phyloP scores from a whole-genome alignment of 2,888 invertebrate species.

The Acronicta leporina region DNA sequence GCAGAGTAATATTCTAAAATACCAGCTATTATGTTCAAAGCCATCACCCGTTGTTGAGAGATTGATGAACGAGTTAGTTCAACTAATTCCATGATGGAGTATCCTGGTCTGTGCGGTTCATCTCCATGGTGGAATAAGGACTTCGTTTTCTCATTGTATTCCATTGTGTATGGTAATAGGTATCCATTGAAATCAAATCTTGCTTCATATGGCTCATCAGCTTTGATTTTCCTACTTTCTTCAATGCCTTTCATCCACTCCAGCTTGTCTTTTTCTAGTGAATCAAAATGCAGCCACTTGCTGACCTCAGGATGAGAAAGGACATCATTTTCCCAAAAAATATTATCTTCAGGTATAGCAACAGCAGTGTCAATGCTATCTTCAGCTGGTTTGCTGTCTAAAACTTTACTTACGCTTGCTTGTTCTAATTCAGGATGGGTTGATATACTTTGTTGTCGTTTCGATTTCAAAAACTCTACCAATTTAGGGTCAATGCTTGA shows the following conservation, averaged over 20 bases:
- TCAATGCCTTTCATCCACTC: slow-evolving; percentile 94
- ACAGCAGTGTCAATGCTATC: slow-evolving; percentile 72
- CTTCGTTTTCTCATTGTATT: slow-evolving; percentile 87
- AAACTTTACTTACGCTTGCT: slow-evolving; percentile 11
- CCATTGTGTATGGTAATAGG: slow-evolving; percentile 92
- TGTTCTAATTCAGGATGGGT: slow-evolving; percentile 20
- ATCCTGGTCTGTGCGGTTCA: slow-evolving; percentile 97
- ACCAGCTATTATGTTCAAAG: slow-evolving; percentile 94
- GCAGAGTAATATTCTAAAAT: slow-evolving; percentile 92
- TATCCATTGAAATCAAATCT: slow-evolving; percentile 95
- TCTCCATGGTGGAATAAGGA: slow-evolving; percentile 97
- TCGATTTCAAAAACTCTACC: slow-evolving; percentile 90
- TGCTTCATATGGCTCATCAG: slow-evolving; percentile 92
- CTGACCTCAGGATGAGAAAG: slow-evolving; percentile 90
- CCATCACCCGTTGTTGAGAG: slow-evolving; percentile 95
- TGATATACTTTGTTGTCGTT: slow-evolving; percentile 63
- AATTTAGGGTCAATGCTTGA: slow-evolving; percentile 90
- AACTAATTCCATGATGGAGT: slow-evolving; percentile 96
- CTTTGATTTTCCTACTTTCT: slow-evolving; percentile 87
- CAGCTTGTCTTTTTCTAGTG: slow-evolving; percentile 95
- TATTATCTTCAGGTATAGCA: slow-evolving; percentile 59
- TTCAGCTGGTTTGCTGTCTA: slow-evolving; percentile 12
- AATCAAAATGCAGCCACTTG: slow-evolving; percentile 95
- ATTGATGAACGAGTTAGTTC: slow-evolving; percentile 93
- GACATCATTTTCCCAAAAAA: slow-evolving; percentile 88